Conservation (phyloP, 2,888 invertebrate species). For the Bursaphelenchus okinawaensis region DNA sequence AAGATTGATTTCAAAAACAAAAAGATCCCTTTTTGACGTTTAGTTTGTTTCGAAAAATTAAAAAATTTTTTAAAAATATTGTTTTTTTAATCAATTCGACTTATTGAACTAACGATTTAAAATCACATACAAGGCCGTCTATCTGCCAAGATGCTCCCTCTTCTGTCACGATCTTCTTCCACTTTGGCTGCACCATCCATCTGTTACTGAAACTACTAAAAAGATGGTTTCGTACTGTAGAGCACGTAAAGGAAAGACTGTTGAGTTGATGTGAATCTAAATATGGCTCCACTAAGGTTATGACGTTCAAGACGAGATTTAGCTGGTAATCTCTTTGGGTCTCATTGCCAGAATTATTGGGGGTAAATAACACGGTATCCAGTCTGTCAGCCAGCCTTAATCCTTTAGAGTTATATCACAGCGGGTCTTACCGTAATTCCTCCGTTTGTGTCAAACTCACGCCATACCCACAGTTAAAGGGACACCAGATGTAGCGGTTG, state of each 20-base stretch:
- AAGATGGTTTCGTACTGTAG: neutral
- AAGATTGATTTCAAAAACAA: too few relatives aligned
- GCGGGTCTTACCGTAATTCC: neutral
- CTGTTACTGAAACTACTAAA: neutral
- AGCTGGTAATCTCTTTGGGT: neutral
- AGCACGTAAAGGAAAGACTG: neutral
- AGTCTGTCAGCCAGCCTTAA: neutral
- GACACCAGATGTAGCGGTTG: constrained; percentile 2
- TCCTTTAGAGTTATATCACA: neutral
- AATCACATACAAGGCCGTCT: neutral
- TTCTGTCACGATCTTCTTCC: neutral
- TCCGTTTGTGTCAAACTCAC: neutral
- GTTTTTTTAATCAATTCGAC: too few relatives aligned
- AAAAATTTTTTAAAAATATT: too few relatives aligned
- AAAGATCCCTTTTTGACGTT: too few relatives aligned
- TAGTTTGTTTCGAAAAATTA: too few relatives aligned
- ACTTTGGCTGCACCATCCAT: neutral
- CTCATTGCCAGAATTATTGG: neutral
- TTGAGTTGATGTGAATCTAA: neutral
- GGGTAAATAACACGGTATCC: neutral
- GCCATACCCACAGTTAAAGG: constrained; percentile 1
- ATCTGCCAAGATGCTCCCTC: neutral
- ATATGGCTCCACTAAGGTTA: neutral
- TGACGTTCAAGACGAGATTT: neutral
- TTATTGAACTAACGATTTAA: too few relatives aligned